Evolutionary conservation across 1,140 invertebrate genomes (phyloP), one percentile per base, ranked within the genome.

Genomic region (Idris sp.): DNA sequence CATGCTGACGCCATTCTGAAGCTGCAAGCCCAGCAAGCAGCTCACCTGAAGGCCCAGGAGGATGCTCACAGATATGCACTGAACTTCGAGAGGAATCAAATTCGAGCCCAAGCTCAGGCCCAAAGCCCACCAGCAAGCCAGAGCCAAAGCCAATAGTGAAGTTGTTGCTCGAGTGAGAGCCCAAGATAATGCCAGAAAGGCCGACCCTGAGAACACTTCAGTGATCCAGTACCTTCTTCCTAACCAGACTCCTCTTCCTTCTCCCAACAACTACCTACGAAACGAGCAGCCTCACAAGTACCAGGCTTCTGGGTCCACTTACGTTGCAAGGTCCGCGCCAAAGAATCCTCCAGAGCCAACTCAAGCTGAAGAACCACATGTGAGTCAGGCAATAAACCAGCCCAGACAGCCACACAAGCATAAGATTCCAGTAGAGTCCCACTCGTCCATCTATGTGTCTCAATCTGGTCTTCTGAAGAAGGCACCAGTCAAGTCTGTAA

Each of bases 1-100:
- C 86, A 87, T 36, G 75, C 84, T 1, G 86, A 87, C n/a, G 86
- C 86, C 0, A 86, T 87, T 31, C 48, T 80, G 0, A 79, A 85
- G n/a, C 65, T 86, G 0, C 84, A 88, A 22, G 84, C 82, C 15
- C 84, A 86, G 26, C 86, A 88, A 41, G 80, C 80, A 0, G 85
- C 83, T 10, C 84, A 86, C 11, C 35, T 88, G 0, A 83, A 79
- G 13, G 79, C 83, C 0, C 86, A 88, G 18, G 86, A 87, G n/a
- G 81, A 86, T 2, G 84, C 84, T 6, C 83, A 84, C 44, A 67
- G 78, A 0, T 81, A 83, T 18, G 86, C 85, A 7, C 43, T 87
- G 4, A 81, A 80, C 31, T 86, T 86, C 7, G 86, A 88, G 36
- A 83, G 83, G 13, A 85, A 86, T 62, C 85, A 87, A 30, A 13